These are phyloP conservation scores for Taenioides sp. DNA, from an alignment of 2,797 vertebrate genomes.

Conservation along the genomic window DNA sequence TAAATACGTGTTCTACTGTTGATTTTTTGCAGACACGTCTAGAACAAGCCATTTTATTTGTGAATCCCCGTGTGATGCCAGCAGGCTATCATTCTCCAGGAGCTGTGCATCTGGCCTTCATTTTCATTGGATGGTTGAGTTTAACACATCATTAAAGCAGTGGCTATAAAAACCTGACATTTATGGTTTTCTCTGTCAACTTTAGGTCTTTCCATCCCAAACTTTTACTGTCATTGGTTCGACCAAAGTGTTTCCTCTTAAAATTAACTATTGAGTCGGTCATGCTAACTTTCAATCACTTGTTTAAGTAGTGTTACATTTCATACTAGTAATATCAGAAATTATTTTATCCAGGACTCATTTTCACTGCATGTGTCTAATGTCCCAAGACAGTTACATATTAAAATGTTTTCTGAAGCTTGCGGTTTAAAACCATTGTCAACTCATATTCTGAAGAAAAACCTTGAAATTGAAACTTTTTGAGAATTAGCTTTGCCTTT, in stretches of 20 bases:
- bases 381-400: no score
- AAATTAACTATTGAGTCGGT: not conserved
- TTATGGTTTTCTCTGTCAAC: constrained; percentile 27
- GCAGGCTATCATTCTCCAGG: constrained; percentile 27
- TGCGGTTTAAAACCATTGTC: not conserved
- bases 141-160: constrained; percentile 59
- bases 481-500: constrained; percentile 24
- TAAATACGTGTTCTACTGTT: constrained; percentile 8
- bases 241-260: constrained; percentile 38
- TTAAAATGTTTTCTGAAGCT: not conserved
- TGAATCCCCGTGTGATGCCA: constrained; percentile 12
- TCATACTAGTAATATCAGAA: not conserved
- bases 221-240: constrained; percentile 27
- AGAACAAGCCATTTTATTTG: constrained; percentile 15
- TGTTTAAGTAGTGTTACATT: not conserved
- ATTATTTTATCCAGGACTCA: not conserved
- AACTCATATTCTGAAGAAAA: constrained; percentile 19
- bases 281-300: not conserved
- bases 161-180: constrained; percentile 19
- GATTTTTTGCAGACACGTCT: constrained; percentile 9
- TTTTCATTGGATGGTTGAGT: constrained; percentile 48
- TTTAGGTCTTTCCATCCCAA: constrained; percentile 42
- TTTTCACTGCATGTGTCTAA: no score
- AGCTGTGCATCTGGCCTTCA: constrained; percentile 43
- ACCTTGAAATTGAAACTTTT: constrained; percentile 29